These are phyloP conservation scores for Paguma larvata DNA, from an alignment of 2,797 vertebrate genomes.

Conservation along the genomic window DNA sequence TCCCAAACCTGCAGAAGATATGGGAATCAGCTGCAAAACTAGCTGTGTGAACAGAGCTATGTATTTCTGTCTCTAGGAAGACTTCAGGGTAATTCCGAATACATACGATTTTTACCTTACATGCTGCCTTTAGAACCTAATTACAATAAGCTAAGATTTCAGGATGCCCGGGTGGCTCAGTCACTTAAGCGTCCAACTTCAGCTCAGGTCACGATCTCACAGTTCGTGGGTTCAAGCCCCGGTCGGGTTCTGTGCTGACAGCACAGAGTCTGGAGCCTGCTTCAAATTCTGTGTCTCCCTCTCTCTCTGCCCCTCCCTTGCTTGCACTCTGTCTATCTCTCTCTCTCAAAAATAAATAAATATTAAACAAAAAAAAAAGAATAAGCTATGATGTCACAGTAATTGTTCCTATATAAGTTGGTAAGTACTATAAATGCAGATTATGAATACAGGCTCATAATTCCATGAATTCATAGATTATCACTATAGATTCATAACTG, in stretches of 20 bases:
- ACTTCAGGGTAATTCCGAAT: background rate
- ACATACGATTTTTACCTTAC: background rate
- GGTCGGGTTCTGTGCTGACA: no score
- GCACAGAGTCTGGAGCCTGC: no score
- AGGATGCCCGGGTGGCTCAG: no score
- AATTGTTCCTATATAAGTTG: constrained; percentile 7
- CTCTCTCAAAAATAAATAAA: no score
- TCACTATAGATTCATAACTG: constrained; percentile 53
- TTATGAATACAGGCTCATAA: no score
- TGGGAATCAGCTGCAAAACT: background rate
- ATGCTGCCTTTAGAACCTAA: constrained; percentile 12
- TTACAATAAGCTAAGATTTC: constrained; percentile 13
- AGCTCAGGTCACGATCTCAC: no score
- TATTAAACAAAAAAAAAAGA: background rate
- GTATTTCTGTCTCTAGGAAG: background rate
- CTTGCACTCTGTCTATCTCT: no score
- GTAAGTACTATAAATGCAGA: constrained; percentile 22
- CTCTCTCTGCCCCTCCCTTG: no score
- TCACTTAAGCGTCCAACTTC: no score
- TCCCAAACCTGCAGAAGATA: background rate
- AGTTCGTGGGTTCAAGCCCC: no score
- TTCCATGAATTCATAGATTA: no score
- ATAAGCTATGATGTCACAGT: constrained; percentile 39
- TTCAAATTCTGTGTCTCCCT: no score
- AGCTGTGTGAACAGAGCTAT: background rate